Evolutionary conservation across 1,140 invertebrate genomes (phyloP), one percentile per base, ranked within the genome.

Genomic region (Lasaia peninsularis): DNA sequence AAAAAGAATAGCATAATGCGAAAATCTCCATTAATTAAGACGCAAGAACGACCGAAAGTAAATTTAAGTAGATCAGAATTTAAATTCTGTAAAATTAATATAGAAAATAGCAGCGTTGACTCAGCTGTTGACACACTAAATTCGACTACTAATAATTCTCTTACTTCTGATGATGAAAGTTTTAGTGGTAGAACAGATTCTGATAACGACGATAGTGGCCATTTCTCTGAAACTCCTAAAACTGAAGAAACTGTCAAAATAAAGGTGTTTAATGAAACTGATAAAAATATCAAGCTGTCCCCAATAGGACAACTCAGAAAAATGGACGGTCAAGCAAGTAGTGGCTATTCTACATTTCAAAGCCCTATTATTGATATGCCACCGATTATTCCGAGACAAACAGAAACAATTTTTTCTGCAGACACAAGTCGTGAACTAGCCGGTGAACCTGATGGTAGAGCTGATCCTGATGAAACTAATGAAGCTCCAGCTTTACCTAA

Each of bases 381-480:
- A 34, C 58, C 82, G 8, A 89, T 89, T 32, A 75, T 89, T 61
- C 81, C 86, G 7, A 88, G 89, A 70, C 67, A 80, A 62, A 21
- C 82, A 62, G 62, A 79, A 69, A 70, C 65, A 28, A 84, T 88
- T 18, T 92, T 92, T 63, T 87, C 81, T 20, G 89, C 90, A 11
- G 91, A 93, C 37, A 91, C 91, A 14, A 94, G 93, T 73, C 86
- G 95, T 2, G 95, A 96, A 68, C 87, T 94, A 62, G 94, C 94
- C 2, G 95, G 95, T 1, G 94, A 95, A 65, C 95, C 95, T 0
- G 95, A 96, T 65, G 95, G 95, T 5, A 92, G 93, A 65, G 94
- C 94, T 12, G 94, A 95, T 84, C 94, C 94, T 2, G 94, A 95
- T 67, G 92, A 93, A 31, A 82, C 89, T 0, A 85, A 77, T 2